phyloP scores from a whole-genome alignment of 1,140 invertebrate species.

The Hylaeus anthracinus region DNA sequence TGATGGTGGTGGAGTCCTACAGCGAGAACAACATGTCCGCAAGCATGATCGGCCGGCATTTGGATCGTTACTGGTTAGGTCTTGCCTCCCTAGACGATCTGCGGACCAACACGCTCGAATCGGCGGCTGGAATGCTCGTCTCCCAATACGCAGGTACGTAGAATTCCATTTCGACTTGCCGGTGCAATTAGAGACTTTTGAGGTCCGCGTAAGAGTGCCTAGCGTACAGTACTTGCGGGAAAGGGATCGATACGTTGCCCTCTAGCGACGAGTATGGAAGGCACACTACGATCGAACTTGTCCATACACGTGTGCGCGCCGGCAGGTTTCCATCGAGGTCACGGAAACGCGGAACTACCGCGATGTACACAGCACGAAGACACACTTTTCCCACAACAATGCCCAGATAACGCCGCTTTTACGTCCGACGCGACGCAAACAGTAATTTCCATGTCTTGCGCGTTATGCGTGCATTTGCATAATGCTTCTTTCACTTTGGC shows the following conservation, averaged over 20 bases:
- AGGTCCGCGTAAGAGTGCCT: neutral
- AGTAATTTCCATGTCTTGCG: constrained; percentile 66
- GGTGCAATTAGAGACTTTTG: neutral
- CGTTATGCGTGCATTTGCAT: constrained; percentile 24
- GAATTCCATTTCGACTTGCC: constrained; percentile 10
- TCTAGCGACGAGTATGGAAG: too few relatives aligned
- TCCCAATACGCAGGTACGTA: constrained; percentile 92
- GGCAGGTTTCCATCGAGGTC: constrained; percentile 75
- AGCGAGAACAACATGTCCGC: constrained; percentile 95
- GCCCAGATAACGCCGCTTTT: constrained; percentile 57
- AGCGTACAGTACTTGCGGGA: too few relatives aligned
- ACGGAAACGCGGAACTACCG: constrained; percentile 76
- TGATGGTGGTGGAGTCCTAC: constrained; percentile 94
- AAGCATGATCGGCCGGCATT: constrained; percentile 85
- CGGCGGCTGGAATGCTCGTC: constrained; percentile 93
- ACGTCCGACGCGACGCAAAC: constrained; percentile 26
- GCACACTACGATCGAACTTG: constrained; percentile 37
- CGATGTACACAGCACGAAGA: constrained; percentile 72
- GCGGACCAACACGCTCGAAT: constrained; percentile 95
- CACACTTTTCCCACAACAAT: constrained; percentile 79
- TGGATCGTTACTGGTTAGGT: constrained; percentile 92
- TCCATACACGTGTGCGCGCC: constrained; percentile 22
- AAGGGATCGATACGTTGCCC: too few relatives aligned
- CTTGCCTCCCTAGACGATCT: constrained; percentile 94
- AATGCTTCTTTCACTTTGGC: neutral